A percentile compares a stretch with the other conserved stretches of the same genome.
These are phyloP conservation scores for Temnothorax curvispinosus DNA, from an alignment of 1,140 invertebrate genomes.

Conservation along the genomic window DNA sequence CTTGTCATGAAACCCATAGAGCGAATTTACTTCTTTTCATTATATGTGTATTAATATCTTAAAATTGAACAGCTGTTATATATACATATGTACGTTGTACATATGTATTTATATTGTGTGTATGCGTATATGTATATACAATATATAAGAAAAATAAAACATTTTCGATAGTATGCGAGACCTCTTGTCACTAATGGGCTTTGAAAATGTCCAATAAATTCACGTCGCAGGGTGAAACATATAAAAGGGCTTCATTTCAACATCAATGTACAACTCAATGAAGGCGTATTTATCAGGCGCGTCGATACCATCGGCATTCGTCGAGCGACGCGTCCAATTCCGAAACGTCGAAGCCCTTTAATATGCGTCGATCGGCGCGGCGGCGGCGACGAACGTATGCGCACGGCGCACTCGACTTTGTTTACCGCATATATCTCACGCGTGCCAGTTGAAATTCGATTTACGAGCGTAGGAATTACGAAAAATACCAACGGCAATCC, in stretches of 20 bases:
- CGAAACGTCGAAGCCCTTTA: conserved; percentile 39
- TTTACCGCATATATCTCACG: conserved; percentile 58
- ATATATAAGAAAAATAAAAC: not conserved
- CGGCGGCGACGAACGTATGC: not conserved
- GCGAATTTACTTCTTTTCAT: not conserved
- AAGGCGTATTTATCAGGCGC: conserved; percentile 45
- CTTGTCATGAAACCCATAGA: not conserved
- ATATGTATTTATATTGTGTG: too few relatives aligned
- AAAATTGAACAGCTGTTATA: not conserved
- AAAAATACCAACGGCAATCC: conserved; percentile 58
- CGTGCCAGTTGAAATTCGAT: conserved; percentile 57
- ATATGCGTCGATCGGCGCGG: conserved; percentile 24
- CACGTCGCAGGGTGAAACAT: not conserved
- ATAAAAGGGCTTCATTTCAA: conserved; percentile 10
- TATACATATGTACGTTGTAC: not conserved
- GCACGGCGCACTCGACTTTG: conserved; percentile 33
- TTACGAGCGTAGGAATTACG: conserved; percentile 59
- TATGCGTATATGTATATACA: not conserved
- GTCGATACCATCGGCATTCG: conserved; percentile 44
- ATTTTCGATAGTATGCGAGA: not conserved
- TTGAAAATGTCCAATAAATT: conserved; percentile 23
- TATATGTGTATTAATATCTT: not conserved
- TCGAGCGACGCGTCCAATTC: conserved; percentile 43
- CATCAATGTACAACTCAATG: conserved; percentile 15
- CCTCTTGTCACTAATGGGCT: not conserved